These are phyloP conservation scores for Potamarius usumacintae DNA, from an alignment of 2,113 vertebrate species.

Conservation along the genomic window DNA sequence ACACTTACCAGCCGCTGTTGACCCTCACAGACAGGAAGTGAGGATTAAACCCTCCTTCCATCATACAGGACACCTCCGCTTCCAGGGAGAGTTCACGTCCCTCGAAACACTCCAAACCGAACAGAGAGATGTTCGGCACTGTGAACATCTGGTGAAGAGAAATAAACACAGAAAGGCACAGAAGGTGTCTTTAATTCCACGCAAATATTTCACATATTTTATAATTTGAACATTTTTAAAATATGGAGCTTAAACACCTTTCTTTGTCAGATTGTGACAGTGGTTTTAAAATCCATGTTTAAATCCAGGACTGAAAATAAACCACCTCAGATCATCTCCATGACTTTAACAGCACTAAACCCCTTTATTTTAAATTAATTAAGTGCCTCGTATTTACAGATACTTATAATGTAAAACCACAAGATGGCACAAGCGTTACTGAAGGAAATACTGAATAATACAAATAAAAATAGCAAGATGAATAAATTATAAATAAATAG, in stretches of 20 bases:
- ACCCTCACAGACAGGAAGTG: slow-evolving; percentile 86
- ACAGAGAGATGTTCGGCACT: slow-evolving; percentile 85
- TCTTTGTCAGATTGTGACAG: not conserved
- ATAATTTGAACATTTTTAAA: not conserved
- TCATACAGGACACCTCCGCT: slow-evolving; percentile 76
- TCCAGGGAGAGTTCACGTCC: slow-evolving; percentile 86
- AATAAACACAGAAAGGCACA: not conserved
- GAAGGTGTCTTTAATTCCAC: not conserved
- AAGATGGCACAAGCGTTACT: not conserved
- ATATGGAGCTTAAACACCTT: not conserved
- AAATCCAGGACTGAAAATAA: no score
- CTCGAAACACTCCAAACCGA: slow-evolving; percentile 87
- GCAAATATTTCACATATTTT: not conserved
- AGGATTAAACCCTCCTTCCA: slow-evolving; percentile 87
- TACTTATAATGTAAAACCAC: not conserved
- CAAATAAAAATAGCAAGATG: no score
- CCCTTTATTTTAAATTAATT: not conserved
- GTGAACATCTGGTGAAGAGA: slow-evolving; percentile 77
- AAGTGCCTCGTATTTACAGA: not conserved
- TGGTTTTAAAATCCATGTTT: not conserved
- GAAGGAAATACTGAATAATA: not conserved
- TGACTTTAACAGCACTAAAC: not conserved
- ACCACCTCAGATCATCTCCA: no score
- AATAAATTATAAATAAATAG: not conserved
- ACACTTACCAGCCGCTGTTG: slow-evolving; percentile 83